Percentiles rank a stretch among this genome's conserved stretches.
phyloP scores from a whole-genome alignment of 2,888 invertebrate species.

The Erebia palarica region DNA sequence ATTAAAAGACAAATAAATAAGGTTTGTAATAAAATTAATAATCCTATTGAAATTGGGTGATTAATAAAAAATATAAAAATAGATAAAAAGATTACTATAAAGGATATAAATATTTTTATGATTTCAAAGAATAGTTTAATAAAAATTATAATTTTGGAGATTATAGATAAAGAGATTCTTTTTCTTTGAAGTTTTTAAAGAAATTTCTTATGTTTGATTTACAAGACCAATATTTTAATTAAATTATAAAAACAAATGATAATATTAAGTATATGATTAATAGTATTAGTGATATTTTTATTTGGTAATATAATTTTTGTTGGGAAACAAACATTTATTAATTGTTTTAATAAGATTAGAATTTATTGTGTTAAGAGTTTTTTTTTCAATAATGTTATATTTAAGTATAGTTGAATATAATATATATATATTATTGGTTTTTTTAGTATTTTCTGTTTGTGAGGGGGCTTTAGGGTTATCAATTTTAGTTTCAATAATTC shows the following conservation, averaged over 20 bases:
- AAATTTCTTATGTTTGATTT: conserved; percentile 83
- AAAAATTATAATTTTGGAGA: conserved; percentile 88
- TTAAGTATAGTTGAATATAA: conserved; percentile 72
- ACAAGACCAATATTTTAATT: conserved; percentile 86
- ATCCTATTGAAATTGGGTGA: conserved; percentile 80
- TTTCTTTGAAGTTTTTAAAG: conserved; percentile 85
- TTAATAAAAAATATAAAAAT: conserved; percentile 59
- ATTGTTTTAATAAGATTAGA: conserved; percentile 83
- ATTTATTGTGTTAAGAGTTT: conserved; percentile 82
- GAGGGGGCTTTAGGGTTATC: conserved; percentile 85
- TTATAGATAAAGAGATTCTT: conserved; percentile 83
- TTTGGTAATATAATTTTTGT: conserved; percentile 71
- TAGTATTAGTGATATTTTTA: conserved; percentile 71
- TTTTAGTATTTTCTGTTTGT: conserved; percentile 85
- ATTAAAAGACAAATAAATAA: conserved; percentile 70
- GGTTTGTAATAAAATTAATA: conserved; percentile 80
- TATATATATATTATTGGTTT: conserved; percentile 82
- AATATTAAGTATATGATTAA: conserved; percentile 63
- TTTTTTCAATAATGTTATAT: conserved; percentile 67
- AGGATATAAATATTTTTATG: conserved; percentile 56
- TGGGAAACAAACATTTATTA: conserved; percentile 82
- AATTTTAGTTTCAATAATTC: conserved; percentile 84
- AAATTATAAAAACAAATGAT: conserved; percentile 85
- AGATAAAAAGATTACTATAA: conserved; percentile 62
- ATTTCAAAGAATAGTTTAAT: conserved; percentile 84